Evolutionary conservation across 2,113 vertebrate genomes (phyloP), one percentile per base, ranked within the genome.

Genomic region (Clinocottus analis): DNA sequence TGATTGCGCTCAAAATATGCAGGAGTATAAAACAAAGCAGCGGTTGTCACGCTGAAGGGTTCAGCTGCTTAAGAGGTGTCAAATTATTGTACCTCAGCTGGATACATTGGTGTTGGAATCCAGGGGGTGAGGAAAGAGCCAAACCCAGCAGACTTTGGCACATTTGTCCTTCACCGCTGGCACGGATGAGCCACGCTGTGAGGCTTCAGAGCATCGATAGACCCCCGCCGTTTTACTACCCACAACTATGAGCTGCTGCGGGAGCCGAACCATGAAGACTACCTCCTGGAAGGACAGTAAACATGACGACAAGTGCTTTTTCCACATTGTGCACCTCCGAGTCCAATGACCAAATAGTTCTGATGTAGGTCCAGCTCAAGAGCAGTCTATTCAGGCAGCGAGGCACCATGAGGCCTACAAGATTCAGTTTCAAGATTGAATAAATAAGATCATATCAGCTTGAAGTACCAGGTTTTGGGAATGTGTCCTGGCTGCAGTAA

Each of bases 31-130:
- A 95, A 96, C 94, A 96, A 96, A 95, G 94, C 93, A 84, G 89
- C 60, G 91, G 90, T 95, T 96, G 96, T 96, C 94, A 89, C 85
- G 72, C 87, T 92, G 87, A 90, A 92, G 93, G 88, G 90, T 94
- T 93, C 93, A 88, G 93, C 93, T 94, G 93, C 90, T 95, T 93
- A 92, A 92, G 90, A 95, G 94, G 95, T 96, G 95, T 96, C 95
- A 91, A 92, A 96, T 96, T 95, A 93, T 96, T 96, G 90, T 94
- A 95, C 93, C 95, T 96, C 94, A 95, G 95, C 95, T 96, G 94
- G 92, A 96, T 95, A 94, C 90, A 92, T 90, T 84, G 75, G 85
- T 66, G 58, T 60, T 59, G 3, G 77, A 87, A 90, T 93, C 94
- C 94, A 94, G 93, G 87, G 92, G 90, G 87, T 74, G 78, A 87